Percentiles rank a stretch among this genome's conserved stretches.
Evolutionary conservation across 2,113 vertebrate genomes (phyloP).

Genomic region (Neotoma lepida): DNA sequence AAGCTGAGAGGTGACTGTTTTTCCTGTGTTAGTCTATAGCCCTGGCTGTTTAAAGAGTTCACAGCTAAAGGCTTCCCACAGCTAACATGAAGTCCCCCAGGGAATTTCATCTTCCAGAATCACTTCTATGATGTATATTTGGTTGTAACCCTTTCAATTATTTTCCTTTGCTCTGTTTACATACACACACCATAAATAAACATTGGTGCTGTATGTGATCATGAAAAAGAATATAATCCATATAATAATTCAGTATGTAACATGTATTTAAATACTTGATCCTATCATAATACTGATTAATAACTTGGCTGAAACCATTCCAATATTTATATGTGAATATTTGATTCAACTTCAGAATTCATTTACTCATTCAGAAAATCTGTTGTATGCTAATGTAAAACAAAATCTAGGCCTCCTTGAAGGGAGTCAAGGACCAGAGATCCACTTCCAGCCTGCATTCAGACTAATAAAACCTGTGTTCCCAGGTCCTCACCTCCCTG

Average conservation of each 20-base stretch:
- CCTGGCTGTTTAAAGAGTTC: not conserved
- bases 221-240: not conserved
- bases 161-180: not conserved
- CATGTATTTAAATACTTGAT: not conserved
- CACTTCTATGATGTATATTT: not conserved
- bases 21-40: not conserved
- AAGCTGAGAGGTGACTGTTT: not conserved
- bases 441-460: not conserved
- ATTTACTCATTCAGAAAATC: constrained; percentile 26
- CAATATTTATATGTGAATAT: constrained; percentile 34
- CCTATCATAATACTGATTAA: not conserved
- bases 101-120: not conserved
- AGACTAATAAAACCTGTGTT: constrained; percentile 18
- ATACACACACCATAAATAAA: not conserved
- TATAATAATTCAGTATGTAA: not conserved
- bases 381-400: not conserved
- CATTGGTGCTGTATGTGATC: not conserved
- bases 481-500: not conserved
- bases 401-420: not conserved
- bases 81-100: not conserved
- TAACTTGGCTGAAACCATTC: not conserved
- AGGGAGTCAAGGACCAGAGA: not conserved
- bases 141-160: not conserved
- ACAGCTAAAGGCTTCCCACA: not conserved
- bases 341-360: not conserved